Conservation (phyloP, 2,797 vertebrate genomes). For the Sebastes goodei region DNA sequence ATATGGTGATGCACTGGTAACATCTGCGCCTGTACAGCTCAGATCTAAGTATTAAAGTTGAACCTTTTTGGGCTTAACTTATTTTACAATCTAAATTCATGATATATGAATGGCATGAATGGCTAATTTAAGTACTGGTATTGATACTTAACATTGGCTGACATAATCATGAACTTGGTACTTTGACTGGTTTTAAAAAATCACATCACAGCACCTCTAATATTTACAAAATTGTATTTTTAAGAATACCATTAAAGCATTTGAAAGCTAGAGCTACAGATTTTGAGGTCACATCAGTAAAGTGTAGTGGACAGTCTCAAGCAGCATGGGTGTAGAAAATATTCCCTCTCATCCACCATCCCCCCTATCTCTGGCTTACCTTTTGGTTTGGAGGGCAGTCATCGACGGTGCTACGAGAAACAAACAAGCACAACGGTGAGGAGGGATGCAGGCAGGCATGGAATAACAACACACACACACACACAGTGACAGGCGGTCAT, state of each 20-base stretch:
- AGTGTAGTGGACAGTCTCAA: not conserved
- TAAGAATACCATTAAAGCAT: not conserved
- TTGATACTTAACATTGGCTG: not conserved
- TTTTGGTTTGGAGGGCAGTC: constrained; percentile 95
- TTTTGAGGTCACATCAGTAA: not conserved
- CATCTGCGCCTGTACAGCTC: not conserved
- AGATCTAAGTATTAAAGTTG: not conserved
- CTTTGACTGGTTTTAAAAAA: not conserved
- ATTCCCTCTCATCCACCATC: not conserved
- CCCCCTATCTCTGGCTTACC: constrained; percentile 75
- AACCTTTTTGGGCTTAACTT: not conserved
- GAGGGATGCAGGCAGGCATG: not conserved
- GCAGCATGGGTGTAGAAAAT: not conserved
- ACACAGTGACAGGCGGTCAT: not conserved
- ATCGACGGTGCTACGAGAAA: constrained; percentile 91
- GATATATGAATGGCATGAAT: not conserved
- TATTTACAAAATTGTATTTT: not conserved
- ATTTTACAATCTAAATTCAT: not conserved
- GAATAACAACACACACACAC: not conserved
- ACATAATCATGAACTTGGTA: not conserved
- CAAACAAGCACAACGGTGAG: constrained; percentile 47
- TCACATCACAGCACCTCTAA: not conserved
- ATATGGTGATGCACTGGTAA: not conserved
- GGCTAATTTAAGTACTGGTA: not conserved
- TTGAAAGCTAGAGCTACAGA: not conserved